Evolutionary conservation across 2,888 invertebrate species (phyloP), one percentile per base, ranked within the genome.

Genomic region (Unio pictorum): DNA sequence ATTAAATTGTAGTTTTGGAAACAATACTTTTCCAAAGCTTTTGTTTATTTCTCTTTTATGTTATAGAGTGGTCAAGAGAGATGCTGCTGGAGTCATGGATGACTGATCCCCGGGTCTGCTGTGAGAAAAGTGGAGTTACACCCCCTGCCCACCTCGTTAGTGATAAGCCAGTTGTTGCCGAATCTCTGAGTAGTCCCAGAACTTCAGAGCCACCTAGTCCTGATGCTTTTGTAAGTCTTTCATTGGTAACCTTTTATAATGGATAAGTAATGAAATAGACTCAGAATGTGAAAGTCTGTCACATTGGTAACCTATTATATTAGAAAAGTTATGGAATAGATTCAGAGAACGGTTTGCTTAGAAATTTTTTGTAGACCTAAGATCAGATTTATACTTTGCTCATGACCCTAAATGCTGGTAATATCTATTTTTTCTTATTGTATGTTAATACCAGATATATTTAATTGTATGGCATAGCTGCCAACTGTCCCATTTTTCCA

Each of bases 61-160:
- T 71, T 76, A 34, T 85, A 94, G 94, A 94, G 90, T 94, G 94
- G 94, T 94, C 93, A 6, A 90, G 93, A 78, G 93, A 94, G 83
- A 90, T 92, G 57, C 88, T 94, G 62, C 88, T 94, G 69, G 93
- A 93, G 86, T 92, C 93, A 72, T 94, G 94, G 94, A 93, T 94
- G 92, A 91, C 91, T 73, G 93, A 94, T 85, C 92, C 94, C 0
- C 90, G 92, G 2, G 91, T 91, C 69, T 93, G 93, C 84, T 94
- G 94, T 87, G 92, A 93, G 85, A 90, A 92, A 76, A 93, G 93
- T 71, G 93, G 94, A 72, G 93, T 94, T 61, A 92, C 93, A 81
- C 92, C 93, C 17, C 93, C 93, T 61, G 89, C 92, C 6, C 84
- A 83, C 65, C 71, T 88, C 23, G 83, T 82, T 75, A 84, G 82